Percentiles rank a stretch among this genome's conserved stretches.
These are phyloP conservation scores for Cristatella mucedo DNA, from an alignment of 2,888 invertebrate species.

Conservation along the genomic window DNA sequence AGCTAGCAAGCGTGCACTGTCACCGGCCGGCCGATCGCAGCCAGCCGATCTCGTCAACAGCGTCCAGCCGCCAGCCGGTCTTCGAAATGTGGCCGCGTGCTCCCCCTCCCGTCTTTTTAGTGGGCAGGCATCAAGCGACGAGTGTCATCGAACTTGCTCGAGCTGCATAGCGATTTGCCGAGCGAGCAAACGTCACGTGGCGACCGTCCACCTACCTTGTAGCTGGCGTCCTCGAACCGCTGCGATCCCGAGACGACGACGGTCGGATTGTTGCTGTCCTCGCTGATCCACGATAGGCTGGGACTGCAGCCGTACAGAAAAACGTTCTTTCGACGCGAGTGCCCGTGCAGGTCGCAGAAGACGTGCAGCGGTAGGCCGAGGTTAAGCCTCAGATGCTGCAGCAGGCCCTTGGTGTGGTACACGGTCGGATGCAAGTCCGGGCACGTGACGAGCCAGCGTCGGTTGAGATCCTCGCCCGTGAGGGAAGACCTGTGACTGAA, in stretches of 20 bases:
- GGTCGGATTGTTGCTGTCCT: slow-evolving; percentile 30
- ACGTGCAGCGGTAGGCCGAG: slow-evolving; percentile 34
- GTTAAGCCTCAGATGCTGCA: slow-evolving; percentile 45
- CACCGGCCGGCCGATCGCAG: too few relatives aligned
- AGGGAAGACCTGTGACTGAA: slow-evolving; percentile 75
- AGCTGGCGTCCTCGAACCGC: slow-evolving; percentile 24
- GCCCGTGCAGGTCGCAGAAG: slow-evolving; percentile 45
- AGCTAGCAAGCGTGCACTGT: too few relatives aligned
- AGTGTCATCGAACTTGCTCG: too few relatives aligned
- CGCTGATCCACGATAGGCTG: slow-evolving; percentile 29
- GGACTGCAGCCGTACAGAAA: slow-evolving; percentile 81
- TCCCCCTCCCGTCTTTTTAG: too few relatives aligned
- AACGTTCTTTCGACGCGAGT: slow-evolving; percentile 82
- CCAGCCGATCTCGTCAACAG: too few relatives aligned
- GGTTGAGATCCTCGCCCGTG: slow-evolving; percentile 79
- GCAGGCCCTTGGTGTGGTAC: slow-evolving; percentile 61
- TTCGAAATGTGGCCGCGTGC: too few relatives aligned
- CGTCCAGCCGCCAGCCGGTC: too few relatives aligned
- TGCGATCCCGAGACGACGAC: slow-evolving; percentile 20
- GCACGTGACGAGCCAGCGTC: slow-evolving; percentile 81
- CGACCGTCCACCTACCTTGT: slow-evolving; percentile 22
- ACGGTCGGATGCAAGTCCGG: slow-evolving; percentile 65
- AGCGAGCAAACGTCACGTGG: too few relatives aligned
- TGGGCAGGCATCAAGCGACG: too few relatives aligned
- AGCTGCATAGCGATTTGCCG: too few relatives aligned